These are phyloP conservation scores for Omphaloscelis lunosa DNA, from an alignment of 2,888 invertebrate genomes.

Conservation along the genomic window DNA sequence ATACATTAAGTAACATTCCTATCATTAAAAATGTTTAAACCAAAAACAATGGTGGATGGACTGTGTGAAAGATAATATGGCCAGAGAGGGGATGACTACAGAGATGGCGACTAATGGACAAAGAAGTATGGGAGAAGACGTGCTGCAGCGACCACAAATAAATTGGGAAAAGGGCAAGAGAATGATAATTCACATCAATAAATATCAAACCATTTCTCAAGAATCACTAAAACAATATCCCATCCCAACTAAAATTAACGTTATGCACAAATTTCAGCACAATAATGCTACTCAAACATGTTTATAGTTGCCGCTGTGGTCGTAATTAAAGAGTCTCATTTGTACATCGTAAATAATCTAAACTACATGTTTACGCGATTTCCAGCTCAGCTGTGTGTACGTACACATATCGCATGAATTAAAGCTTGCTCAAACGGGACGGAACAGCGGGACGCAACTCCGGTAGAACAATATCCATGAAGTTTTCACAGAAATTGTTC, in stretches of 20 bases:
- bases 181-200: not conserved
- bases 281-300: slow-evolving; percentile 34
- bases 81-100: not conserved
- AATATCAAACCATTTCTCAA: not conserved
- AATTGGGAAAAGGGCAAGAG: not conserved
- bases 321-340: slow-evolving; percentile 38
- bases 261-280: slow-evolving; percentile 17
- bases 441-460: too few relatives aligned
- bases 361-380: slow-evolving; percentile 27
- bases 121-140: not conserved
- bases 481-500: not conserved
- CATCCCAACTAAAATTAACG: slow-evolving; percentile 11
- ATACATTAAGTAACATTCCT: slow-evolving; percentile 2
- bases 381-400: not conserved
- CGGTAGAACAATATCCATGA: not conserved
- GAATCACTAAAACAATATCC: slow-evolving; percentile 3
- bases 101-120: not conserved
- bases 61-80: not conserved
- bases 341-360: slow-evolving; percentile 36
- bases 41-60: not conserved
- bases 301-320: slow-evolving; percentile 32
- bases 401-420: not conserved
- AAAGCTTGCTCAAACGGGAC: not conserved
- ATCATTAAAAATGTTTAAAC: not conserved
- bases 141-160: not conserved